Percentiles rank a stretch among this genome's conserved stretches.
Evolutionary conservation across 2,797 vertebrate genomes (phyloP).

Genomic region (Avahi laniger): DNA sequence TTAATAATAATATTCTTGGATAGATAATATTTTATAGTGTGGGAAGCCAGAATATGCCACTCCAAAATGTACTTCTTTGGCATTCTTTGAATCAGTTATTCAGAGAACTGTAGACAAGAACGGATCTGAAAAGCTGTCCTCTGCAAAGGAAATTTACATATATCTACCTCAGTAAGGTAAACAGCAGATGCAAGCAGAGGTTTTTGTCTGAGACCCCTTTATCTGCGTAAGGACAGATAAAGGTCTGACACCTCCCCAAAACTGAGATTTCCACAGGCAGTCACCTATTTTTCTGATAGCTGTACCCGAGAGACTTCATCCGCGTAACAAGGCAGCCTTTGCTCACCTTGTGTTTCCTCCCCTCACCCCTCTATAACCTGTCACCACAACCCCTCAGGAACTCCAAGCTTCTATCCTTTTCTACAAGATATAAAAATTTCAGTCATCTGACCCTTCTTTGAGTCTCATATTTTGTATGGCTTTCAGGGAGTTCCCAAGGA

Average conservation of each 20-base stretch:
- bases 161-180: neutral
- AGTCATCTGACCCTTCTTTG: neutral
- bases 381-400: neutral
- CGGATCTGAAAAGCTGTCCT: neutral
- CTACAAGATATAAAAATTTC: neutral
- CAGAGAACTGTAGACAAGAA: neutral
- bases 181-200: neutral
- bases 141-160: neutral
- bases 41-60: neutral
- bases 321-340: neutral
- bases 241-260: neutral
- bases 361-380: neutral
- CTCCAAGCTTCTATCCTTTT: neutral
- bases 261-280: neutral
- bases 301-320: neutral
- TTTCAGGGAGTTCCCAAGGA: neutral
- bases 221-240: neutral
- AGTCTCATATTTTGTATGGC: neutral
- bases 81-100: neutral
- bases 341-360: neutral
- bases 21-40: constrained; percentile 1
- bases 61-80: neutral
- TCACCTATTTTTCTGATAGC: neutral
- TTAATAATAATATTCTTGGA: neutral
- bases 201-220: neutral